phyloP scores from a whole-genome alignment of 2,888 invertebrate species.

The Drosophila prolongata region DNA sequence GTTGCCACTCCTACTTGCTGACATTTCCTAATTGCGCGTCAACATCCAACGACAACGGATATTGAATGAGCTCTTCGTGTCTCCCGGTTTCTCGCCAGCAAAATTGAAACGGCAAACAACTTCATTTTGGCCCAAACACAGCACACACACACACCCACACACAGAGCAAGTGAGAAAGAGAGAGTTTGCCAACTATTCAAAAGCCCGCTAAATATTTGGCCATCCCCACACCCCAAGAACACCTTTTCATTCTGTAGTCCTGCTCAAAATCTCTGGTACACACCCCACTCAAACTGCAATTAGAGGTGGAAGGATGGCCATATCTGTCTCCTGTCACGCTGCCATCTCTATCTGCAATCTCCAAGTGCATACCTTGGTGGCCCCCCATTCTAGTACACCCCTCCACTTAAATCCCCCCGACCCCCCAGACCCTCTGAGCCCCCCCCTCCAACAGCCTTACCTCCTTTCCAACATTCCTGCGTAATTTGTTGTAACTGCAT shows the following conservation, averaged over 20 bases:
- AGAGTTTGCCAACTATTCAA: slow-evolving; percentile 55
- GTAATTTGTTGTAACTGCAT: slow-evolving; percentile 75
- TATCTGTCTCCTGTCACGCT: slow-evolving; percentile 34
- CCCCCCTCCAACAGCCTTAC: not conserved
- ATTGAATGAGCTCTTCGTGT: slow-evolving; percentile 57
- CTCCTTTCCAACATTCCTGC: slow-evolving; percentile 40
- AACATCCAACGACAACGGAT: slow-evolving; percentile 62
- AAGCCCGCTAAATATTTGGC: slow-evolving; percentile 61
- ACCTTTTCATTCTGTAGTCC: slow-evolving; percentile 9
- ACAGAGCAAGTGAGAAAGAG: not conserved
- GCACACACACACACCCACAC: slow-evolving; percentile 8
- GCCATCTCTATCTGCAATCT: slow-evolving; percentile 40
- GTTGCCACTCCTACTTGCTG: slow-evolving; percentile 29
- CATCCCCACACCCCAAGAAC: slow-evolving; percentile 1
- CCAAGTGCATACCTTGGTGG: slow-evolving; percentile 26
- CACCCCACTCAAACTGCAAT: slow-evolving; percentile 28
- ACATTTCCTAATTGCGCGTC: slow-evolving; percentile 70
- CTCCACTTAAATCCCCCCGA: slow-evolving; percentile 5
- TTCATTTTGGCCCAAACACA: slow-evolving; percentile 59
- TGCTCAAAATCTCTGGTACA: slow-evolving; percentile 4
- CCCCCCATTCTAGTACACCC: not conserved
- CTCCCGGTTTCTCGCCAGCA: slow-evolving; percentile 10
- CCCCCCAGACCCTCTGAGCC: not conserved
- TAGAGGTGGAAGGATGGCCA: slow-evolving; percentile 35
- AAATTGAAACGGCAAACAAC: slow-evolving; percentile 71